phyloP scores from a whole-genome alignment of 2,888 invertebrate genomes.

The Daptonema setosum region DNA sequence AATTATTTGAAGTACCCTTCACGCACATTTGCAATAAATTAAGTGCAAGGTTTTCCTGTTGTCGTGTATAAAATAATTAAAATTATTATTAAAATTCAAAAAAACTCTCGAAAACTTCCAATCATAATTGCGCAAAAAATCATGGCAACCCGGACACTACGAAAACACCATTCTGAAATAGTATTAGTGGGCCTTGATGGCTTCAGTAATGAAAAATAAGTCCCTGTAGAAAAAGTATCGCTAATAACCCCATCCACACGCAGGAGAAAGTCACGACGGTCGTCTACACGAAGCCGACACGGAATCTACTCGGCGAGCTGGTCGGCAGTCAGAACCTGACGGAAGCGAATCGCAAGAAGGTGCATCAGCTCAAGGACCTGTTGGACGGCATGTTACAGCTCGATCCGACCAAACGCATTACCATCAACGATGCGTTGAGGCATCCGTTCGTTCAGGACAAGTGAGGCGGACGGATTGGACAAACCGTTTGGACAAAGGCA shows the following conservation, averaged over 20 bases:
- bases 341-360: neutral
- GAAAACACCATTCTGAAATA: too few species aligned
- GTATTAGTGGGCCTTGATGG: too few species aligned
- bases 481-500: neutral
- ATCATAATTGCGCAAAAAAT: too few species aligned
- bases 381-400: conserved; percentile 95
- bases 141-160: too few species aligned
- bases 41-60: too few species aligned
- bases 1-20: too few species aligned
- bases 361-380: conserved; percentile 39
- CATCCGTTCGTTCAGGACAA: conserved; percentile 47
- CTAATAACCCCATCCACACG: too few species aligned
- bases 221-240: too few species aligned
- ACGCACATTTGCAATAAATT: too few species aligned
- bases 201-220: too few species aligned
- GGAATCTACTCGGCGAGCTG: conserved; percentile 67
- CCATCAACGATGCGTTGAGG: conserved; percentile 83
- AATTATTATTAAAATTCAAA: neutral
- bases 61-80: neutral
- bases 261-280: conserved; percentile 91
- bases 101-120: too few species aligned
- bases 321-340: conserved; percentile 47
- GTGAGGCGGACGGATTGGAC: too few species aligned
- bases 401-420: conserved; percentile 79
- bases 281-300: conserved; percentile 52